Base-by-base conservation (phyloP, 1,140 invertebrate genomes). In the Drosophila arizonae region DNA sequence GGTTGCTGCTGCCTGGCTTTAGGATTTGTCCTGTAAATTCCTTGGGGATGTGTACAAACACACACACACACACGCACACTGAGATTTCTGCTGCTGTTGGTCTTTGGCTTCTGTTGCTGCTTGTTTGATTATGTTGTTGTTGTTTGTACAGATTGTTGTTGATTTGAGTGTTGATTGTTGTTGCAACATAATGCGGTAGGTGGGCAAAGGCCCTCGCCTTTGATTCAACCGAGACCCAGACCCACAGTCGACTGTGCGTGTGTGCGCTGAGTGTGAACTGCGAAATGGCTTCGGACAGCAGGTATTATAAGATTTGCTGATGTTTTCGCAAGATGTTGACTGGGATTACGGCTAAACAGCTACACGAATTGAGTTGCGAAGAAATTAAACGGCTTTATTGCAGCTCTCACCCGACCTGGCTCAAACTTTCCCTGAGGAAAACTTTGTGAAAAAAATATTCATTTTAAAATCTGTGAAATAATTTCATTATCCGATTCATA, bases 141-240 rank as follows among this genome's bases (percentile, higher is more conserved):
- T 77, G 82, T 88, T 87, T 86, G 82, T 86, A 62, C 84, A 82
- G 82, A 86, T 86, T 81, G 81, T 79, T 86, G 82, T 87, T 87
- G 81, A 86, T 87, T 67, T 43, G 82, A 81, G 82, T 87, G 81
- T 87, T 87, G 81, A 86, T 86, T 86, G 82, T 86, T 81, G 82
- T 73, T 79, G 81, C 66, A 69, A 64, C 72, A 64, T 63, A 58
- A 64, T 74, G 82, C 72, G 78, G 79, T 76, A 75, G 72, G 72
- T 74, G 52, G 72, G 58, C 58, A 66, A 67, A 60, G 64, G 50
- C 56, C 71, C 30, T 61, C 41, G 51, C 21, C 71, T 73, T 69
- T 62, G 70, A 72, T 72, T 72, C 55, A 15, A 8, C 21, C 46
- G 36, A 9, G 36, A 39, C 10, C 36, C 36, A 2, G 6, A 36